Conservation (phyloP, 2,113 vertebrate genomes). For the Cynopterus brachyotis region DNA sequence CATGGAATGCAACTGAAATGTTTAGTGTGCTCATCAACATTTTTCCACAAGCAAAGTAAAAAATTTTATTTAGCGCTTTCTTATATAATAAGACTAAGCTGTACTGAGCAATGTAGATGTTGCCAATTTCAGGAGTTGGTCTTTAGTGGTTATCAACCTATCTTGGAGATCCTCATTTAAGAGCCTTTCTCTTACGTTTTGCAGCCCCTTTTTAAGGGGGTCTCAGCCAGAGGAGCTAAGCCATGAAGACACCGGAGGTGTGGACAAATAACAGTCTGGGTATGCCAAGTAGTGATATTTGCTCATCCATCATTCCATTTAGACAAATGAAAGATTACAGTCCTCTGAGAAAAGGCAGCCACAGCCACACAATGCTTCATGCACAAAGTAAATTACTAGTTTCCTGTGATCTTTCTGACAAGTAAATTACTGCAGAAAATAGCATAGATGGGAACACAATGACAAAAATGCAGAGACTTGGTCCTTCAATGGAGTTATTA, state of each 20-base stretch:
- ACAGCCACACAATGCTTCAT: constrained; percentile 68
- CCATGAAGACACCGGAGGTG: background rate
- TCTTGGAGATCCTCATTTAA: background rate
- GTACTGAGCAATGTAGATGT: background rate
- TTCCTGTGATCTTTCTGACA: constrained; percentile 81
- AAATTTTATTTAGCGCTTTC: background rate
- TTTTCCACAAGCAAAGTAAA: background rate
- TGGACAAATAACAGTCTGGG: constrained; percentile 18
- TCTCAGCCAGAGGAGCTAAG: background rate
- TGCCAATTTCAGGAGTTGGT: background rate
- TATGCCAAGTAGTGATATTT: constrained; percentile 61
- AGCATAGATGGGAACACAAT: constrained; percentile 73
- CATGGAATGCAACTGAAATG: background rate
- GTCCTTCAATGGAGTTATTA: constrained; percentile 70
- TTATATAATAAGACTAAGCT: background rate
- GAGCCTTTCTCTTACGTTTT: background rate
- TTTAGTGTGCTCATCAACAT: background rate
- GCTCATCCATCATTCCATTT: constrained; percentile 76
- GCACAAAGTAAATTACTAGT: constrained; percentile 77
- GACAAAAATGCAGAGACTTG: constrained; percentile 70
- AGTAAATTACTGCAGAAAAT: constrained; percentile 81
- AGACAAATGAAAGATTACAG: constrained; percentile 79
- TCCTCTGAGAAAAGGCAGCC: constrained; percentile 67
- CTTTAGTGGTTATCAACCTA: background rate
- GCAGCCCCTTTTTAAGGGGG: background rate